phyloP scores from a whole-genome alignment of 2,797 vertebrate species.

The Myotis vivesi region DNA sequence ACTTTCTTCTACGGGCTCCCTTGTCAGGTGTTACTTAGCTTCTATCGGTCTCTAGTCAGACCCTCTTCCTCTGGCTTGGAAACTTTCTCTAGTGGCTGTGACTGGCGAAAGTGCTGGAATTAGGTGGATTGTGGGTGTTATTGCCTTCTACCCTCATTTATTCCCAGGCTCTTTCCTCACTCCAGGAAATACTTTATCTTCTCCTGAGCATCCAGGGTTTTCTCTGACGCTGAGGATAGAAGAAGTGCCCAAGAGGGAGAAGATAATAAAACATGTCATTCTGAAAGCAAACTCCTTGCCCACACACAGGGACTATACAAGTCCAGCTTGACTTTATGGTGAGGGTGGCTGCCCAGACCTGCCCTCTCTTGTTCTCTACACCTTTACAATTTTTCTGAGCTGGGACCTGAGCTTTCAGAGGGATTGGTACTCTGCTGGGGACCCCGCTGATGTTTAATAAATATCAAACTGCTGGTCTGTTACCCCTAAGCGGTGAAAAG shows the following conservation, averaged over 20 bases:
- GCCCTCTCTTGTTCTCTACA: background rate
- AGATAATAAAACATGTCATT: background rate
- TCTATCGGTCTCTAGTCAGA: background rate
- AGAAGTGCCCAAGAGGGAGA: background rate
- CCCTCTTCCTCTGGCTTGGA: background rate
- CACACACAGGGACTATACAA: background rate
- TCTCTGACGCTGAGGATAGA: background rate
- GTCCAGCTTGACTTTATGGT: background rate
- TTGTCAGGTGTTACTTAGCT: background rate
- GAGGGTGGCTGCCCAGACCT: background rate
- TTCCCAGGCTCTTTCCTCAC: background rate
- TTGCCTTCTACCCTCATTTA: background rate
- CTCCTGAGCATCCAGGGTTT: background rate
- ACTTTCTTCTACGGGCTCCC: background rate
- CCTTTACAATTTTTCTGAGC: background rate
- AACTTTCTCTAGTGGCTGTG: background rate
- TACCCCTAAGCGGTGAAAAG: conserved; percentile 45
- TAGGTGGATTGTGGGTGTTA: no score
- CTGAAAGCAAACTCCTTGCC: background rate
- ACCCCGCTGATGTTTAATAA: conserved; percentile 54
- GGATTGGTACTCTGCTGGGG: background rate
- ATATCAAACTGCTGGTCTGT: conserved; percentile 43
- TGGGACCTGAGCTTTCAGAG: background rate
- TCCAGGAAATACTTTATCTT: background rate
- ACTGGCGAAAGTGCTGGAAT: background rate